A percentile compares a stretch with the other conserved stretches of the same genome.
phyloP scores from a whole-genome alignment of 2,797 vertebrate species.

The Acridotheres tristis region DNA sequence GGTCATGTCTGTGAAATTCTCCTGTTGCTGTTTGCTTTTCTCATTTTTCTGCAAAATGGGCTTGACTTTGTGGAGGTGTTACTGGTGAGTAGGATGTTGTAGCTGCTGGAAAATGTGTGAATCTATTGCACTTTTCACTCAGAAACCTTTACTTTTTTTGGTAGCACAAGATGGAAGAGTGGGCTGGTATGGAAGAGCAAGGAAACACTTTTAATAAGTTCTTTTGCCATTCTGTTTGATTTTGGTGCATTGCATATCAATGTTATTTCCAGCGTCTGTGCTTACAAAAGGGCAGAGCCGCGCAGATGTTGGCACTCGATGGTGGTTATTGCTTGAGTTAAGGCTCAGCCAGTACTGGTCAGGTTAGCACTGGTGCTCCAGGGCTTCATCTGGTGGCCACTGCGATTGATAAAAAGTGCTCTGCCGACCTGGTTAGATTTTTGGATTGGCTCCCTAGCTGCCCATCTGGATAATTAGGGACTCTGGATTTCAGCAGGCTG shows the following conservation, averaged over 20 bases:
- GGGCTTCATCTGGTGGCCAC: background rate
- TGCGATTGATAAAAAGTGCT: fast-evolving
- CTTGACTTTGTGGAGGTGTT: background rate
- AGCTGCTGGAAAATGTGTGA: background rate
- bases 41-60: background rate
- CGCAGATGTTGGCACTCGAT: fast-evolving
- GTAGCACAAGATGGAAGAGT: background rate
- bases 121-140: background rate
- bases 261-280: background rate
- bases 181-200: background rate
- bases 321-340: background rate
- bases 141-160: background rate
- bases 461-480: background rate
- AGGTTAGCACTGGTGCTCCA: background rate
- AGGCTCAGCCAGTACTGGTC: background rate
- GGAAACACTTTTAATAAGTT: background rate
- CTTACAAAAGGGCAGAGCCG: background rate
- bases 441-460: background rate
- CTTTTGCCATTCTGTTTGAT: background rate
- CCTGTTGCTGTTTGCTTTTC: background rate
- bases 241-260: fast-evolving
- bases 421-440: background rate
- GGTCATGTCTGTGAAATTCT: background rate
- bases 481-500: background rate
- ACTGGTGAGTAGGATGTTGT: background rate